A percentile compares a stretch with the other conserved stretches of the same genome.
Conservation (phyloP, 2,113 vertebrate species). For the Antechinus stuartii region DNA sequence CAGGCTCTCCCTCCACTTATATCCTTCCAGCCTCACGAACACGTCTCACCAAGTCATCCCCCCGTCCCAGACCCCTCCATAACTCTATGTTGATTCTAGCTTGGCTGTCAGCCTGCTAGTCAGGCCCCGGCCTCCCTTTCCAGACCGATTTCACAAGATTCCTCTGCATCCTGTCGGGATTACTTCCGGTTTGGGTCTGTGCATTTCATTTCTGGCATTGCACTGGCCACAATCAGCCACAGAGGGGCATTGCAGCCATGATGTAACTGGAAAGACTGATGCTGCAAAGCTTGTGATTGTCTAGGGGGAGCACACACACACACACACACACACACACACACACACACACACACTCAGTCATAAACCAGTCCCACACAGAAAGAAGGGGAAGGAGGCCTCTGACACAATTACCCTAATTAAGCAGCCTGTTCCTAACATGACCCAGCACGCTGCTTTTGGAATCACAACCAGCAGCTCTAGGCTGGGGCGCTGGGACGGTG, state of each 20-base stretch:
- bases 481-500: fast-evolving
- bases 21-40: not conserved
- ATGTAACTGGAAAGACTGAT: not conserved
- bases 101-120: not conserved
- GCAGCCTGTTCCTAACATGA: constrained; percentile 28
- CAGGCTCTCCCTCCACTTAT: not conserved
- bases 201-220: not conserved
- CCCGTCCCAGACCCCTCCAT: not conserved
- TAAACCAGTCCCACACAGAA: not conserved
- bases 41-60: not conserved
- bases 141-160: not conserved
- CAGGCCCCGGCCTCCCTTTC: not conserved
- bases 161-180: not conserved
- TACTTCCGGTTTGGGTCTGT: not conserved
- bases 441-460: not conserved
- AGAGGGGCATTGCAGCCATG: constrained; percentile 52
- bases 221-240: not conserved
- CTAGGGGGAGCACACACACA: fast-evolving
- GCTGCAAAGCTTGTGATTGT: not conserved
- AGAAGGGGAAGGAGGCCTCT: not conserved
- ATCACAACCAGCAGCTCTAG: not conserved
- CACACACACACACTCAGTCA: too few relatives aligned
- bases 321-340: not conserved
- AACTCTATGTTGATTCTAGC: fast-evolving
- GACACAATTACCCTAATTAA: constrained; percentile 59